phyloP scores from a whole-genome alignment of 2,888 invertebrate species.

The Melieria crassipennis region DNA sequence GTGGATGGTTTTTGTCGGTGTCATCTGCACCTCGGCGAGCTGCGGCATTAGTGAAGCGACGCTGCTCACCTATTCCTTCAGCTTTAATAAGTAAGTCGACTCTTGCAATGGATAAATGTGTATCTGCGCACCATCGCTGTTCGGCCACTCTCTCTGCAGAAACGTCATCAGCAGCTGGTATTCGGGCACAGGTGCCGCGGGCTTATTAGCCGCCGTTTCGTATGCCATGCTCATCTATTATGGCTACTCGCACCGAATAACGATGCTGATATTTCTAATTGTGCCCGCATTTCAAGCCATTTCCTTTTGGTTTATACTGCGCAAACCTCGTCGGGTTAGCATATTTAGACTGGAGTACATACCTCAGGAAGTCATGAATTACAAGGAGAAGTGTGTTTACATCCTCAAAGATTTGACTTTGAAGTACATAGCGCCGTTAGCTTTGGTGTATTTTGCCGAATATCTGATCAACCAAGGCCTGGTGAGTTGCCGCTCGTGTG shows the following conservation, averaged over 20 bases:
- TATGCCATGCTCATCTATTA: slow-evolving; percentile 73
- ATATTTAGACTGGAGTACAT: neutral
- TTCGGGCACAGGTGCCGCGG: slow-evolving; percentile 82
- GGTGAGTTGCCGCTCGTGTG: slow-evolving; percentile 66
- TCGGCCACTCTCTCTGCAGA: slow-evolving; percentile 61
- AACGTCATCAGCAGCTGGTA: slow-evolving; percentile 81
- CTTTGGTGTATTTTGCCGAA: slow-evolving; percentile 79
- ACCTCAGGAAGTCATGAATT: slow-evolving; percentile 45
- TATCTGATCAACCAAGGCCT: slow-evolving; percentile 86
- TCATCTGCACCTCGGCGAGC: slow-evolving; percentile 75
- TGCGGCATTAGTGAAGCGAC: slow-evolving; percentile 82
- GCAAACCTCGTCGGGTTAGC: slow-evolving; percentile 50
- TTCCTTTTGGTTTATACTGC: slow-evolving; percentile 67
- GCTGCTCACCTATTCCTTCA: slow-evolving; percentile 75
- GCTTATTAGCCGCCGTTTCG: slow-evolving; percentile 77
- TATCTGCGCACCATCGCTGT: neutral
- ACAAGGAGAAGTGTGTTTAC: slow-evolving; percentile 67
- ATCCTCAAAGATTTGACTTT: slow-evolving; percentile 67
- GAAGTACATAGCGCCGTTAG: slow-evolving; percentile 78
- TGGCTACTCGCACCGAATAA: slow-evolving; percentile 68
- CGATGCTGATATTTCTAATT: slow-evolving; percentile 74
- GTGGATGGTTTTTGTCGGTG: slow-evolving; percentile 72
- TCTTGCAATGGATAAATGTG: neutral
- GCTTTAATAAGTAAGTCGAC: slow-evolving; percentile 70
- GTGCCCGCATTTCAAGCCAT: slow-evolving; percentile 73